These are phyloP conservation scores for Caenorhabditis angaria DNA, from an alignment of 2,888 invertebrate species.

Conservation along the genomic window DNA sequence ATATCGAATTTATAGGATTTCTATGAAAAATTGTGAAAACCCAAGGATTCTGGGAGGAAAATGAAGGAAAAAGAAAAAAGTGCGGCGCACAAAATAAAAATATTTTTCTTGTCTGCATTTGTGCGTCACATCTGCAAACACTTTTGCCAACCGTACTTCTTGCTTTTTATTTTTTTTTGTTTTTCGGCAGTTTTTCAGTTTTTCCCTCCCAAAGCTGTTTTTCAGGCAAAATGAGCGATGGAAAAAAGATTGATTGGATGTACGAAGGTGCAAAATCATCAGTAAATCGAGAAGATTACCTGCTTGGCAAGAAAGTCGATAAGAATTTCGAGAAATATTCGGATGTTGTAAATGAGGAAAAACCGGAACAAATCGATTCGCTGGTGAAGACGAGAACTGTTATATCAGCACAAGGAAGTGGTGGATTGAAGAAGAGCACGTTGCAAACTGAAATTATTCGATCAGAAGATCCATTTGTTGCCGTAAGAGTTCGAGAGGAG, in stretches of 20 bases:
- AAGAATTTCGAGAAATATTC: constrained; percentile 69
- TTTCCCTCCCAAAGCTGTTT: no score
- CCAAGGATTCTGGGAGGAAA: constrained; percentile 6
- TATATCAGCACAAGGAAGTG: constrained; percentile 7
- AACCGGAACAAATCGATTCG: constrained; percentile 50
- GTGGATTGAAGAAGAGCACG: constrained; percentile 35
- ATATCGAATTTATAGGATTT: constrained; percentile 1
- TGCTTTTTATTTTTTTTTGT: background rate
- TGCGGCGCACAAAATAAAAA: constrained; percentile 28
- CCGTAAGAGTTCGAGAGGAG: constrained; percentile 65
- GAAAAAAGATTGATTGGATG: constrained; percentile 65
- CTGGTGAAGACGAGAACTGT: constrained; percentile 32
- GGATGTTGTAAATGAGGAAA: constrained; percentile 62
- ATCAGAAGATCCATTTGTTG: constrained; percentile 67
- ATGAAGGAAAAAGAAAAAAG: constrained; percentile 9
- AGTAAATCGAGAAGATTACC: constrained; percentile 67
- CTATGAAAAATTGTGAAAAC: constrained; percentile 7
- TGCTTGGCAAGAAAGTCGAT: constrained; percentile 67
- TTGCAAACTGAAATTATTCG: constrained; percentile 59
- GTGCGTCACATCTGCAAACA: background rate
- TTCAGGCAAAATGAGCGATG: constrained; percentile 10
- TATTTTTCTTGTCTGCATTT: background rate
- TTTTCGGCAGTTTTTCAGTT: background rate
- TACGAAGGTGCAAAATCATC: constrained; percentile 66
- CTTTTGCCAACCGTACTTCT: background rate